These are phyloP conservation scores for Sphaeridia pumilis DNA, from an alignment of 2,888 invertebrate species.

Conservation along the genomic window DNA sequence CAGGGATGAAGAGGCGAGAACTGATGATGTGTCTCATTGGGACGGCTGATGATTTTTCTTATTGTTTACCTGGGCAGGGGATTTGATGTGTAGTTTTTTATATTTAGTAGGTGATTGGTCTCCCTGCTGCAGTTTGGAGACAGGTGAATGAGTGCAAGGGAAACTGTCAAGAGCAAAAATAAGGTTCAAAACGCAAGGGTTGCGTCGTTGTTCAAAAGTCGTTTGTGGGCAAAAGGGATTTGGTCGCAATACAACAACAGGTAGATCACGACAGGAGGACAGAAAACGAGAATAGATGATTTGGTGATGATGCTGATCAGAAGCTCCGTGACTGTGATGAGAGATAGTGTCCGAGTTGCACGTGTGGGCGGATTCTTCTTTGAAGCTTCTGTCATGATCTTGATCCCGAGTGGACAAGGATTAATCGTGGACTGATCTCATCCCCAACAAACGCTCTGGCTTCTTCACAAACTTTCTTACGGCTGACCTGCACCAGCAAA, in stretches of 20 bases:
- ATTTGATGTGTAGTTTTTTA: no score
- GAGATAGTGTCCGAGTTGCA: slow-evolving; percentile 22
- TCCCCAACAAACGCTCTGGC: neutral
- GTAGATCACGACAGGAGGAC: slow-evolving; percentile 22
- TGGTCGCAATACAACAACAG: slow-evolving; percentile 9
- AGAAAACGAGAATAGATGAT: slow-evolving; percentile 15
- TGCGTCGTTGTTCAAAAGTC: no score
- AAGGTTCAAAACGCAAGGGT: no score
- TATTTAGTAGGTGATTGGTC: no score
- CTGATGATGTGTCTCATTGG: no score
- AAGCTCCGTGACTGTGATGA: slow-evolving; percentile 22
- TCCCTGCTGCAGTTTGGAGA: no score
- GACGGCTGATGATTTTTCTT: no score
- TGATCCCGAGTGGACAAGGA: slow-evolving; percentile 22
- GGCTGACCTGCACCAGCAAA: neutral
- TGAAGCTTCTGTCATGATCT: slow-evolving; percentile 23
- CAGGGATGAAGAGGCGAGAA: no score
- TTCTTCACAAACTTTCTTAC: slow-evolving; percentile 1
- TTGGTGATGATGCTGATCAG: no score
- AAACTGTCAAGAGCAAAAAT: no score
- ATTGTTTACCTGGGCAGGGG: no score
- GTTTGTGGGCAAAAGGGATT: neutral
- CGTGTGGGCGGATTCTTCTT: slow-evolving; percentile 22
- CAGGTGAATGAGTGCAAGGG: no score
- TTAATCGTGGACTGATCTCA: slow-evolving; percentile 17